Evolutionary conservation across 2,888 invertebrate species (phyloP).

Genomic region (Pediacus dermestoides): DNA sequence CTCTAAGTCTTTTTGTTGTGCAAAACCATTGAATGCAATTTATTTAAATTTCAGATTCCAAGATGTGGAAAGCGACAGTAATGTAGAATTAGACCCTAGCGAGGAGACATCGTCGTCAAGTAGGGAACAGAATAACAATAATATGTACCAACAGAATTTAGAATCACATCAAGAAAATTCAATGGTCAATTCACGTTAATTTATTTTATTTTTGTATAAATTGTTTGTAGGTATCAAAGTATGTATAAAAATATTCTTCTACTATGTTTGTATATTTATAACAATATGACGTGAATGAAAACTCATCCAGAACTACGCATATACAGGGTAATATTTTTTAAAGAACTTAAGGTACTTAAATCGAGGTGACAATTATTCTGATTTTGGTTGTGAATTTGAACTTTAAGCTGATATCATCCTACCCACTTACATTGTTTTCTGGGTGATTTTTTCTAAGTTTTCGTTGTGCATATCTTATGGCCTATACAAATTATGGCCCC

Average conservation of each 20-base stretch:
- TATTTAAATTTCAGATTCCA: slow-evolving; percentile 48
- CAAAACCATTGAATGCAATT: too few relatives aligned
- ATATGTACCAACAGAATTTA: slow-evolving; percentile 55
- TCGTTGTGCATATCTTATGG: slow-evolving; percentile 2
- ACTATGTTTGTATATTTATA: too few relatives aligned
- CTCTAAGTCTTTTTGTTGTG: too few relatives aligned
- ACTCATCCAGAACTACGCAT: neutral
- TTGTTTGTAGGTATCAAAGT: too few relatives aligned
- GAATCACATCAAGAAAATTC: slow-evolving; percentile 46
- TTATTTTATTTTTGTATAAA: neutral
- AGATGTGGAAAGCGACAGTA: slow-evolving; percentile 47
- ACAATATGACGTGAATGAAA: too few relatives aligned
- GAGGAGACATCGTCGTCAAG: slow-evolving; percentile 35
- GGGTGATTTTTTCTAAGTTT: neutral
- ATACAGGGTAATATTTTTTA: slow-evolving; percentile 1
- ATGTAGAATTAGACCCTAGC: slow-evolving; percentile 40
- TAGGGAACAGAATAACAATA: slow-evolving; percentile 55
- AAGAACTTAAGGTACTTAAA: too few relatives aligned
- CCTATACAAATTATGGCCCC: neutral
- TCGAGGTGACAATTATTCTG: too few relatives aligned
- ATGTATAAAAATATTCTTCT: too few relatives aligned
- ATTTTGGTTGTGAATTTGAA: too few relatives aligned
- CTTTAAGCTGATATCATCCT: too few relatives aligned
- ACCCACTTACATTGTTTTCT: neutral
- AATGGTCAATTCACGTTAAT: slow-evolving; percentile 31